Conservation (phyloP, 2,797 vertebrate genomes). For the Oreortyx pictus region DNA sequence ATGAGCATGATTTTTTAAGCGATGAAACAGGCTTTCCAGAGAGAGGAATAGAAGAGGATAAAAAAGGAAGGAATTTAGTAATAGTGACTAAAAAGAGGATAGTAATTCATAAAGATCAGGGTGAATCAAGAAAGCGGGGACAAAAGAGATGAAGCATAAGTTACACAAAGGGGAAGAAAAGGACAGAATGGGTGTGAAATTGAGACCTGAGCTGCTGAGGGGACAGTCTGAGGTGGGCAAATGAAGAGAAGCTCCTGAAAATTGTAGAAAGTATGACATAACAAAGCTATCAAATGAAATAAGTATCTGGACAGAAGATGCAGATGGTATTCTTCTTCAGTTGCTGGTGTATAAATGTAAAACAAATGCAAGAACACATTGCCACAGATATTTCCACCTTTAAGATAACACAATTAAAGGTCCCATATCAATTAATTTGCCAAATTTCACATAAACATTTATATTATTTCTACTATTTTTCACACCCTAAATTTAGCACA, state of each 20-base stretch:
- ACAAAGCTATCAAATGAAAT: slow-evolving; percentile 36
- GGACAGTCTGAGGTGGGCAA: background rate
- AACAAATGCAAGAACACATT: slow-evolving; percentile 55
- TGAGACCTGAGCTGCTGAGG: background rate
- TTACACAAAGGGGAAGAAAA: slow-evolving; percentile 18
- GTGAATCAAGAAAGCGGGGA: background rate
- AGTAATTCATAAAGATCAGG: slow-evolving; percentile 16
- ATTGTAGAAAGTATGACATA: background rate
- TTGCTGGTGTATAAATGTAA: slow-evolving; percentile 29
- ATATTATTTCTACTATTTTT: background rate
- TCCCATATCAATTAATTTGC: background rate
- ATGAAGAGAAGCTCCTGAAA: slow-evolving; percentile 29
- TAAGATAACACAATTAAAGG: slow-evolving; percentile 24
- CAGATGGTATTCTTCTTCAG: slow-evolving; percentile 48
- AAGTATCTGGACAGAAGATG: slow-evolving; percentile 29
- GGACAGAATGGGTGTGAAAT: background rate
- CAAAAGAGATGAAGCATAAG: slow-evolving; percentile 24
- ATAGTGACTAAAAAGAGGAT: slow-evolving; percentile 18
- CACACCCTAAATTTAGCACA: background rate
- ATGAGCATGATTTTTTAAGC: background rate
- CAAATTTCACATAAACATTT: background rate
- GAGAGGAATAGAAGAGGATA: slow-evolving; percentile 18
- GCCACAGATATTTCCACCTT: slow-evolving; percentile 34
- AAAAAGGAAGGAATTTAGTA: slow-evolving; percentile 25
- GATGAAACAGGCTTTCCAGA: slow-evolving; percentile 32